Conservation (phyloP, 2,888 invertebrate genomes). For the Antheraea assamensis region DNA sequence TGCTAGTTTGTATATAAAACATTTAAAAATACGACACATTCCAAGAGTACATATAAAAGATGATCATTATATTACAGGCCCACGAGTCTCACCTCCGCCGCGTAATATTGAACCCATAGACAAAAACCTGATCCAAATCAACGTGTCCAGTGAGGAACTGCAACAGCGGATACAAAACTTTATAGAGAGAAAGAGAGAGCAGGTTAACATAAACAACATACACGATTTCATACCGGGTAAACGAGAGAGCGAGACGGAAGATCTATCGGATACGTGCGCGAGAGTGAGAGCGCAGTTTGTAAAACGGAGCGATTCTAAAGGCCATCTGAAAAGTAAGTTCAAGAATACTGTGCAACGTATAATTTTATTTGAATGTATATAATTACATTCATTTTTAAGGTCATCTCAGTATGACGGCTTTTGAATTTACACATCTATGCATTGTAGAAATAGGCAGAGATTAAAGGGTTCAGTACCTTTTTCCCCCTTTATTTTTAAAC, state of each 20-base stretch:
- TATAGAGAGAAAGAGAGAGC: conserved; percentile 88
- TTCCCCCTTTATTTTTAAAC: no score
- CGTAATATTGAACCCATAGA: conserved; percentile 44
- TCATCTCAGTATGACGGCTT: no score
- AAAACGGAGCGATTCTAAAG: conserved; percentile 87
- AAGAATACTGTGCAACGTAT: neutral
- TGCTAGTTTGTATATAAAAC: no score
- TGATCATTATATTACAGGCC: conserved; percentile 33
- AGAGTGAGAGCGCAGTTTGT: conserved; percentile 88
- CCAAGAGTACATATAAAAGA: neutral
- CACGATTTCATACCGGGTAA: conserved; percentile 85
- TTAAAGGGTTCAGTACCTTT: no score
- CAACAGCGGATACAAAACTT: conserved; percentile 87
- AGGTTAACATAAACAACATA: conserved; percentile 87
- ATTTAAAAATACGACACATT: no score
- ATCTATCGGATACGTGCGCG: conserved; percentile 85
- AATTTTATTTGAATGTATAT: no score
- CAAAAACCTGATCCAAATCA: conserved; percentile 84
- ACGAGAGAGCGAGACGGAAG: conserved; percentile 58
- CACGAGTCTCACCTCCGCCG: conserved; percentile 31
- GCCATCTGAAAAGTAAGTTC: conserved; percentile 88
- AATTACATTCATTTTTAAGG: no score
- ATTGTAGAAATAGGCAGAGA: no score
- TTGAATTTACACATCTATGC: no score
- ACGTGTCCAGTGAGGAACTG: conserved; percentile 85